phyloP scores from a whole-genome alignment of 2,888 invertebrate genomes.

The Dione juno region DNA sequence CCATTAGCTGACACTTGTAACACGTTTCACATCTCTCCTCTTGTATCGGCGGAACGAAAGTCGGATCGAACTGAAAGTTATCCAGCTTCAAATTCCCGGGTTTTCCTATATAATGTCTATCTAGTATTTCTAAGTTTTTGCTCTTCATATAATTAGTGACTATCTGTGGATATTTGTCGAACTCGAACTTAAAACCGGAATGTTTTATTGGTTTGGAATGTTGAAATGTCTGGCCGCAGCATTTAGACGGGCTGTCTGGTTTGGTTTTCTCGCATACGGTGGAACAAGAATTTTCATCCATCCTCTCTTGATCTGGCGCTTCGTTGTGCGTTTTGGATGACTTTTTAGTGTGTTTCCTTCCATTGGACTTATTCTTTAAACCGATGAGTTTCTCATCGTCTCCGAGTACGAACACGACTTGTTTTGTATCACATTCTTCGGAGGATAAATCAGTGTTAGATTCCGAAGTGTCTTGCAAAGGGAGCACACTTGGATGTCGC shows the following conservation, averaged over 20 bases:
- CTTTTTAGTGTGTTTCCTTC: slow-evolving; percentile 71
- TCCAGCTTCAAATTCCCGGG: slow-evolving; percentile 81
- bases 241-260: slow-evolving; percentile 69
- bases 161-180: slow-evolving; percentile 89
- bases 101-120: slow-evolving; percentile 84
- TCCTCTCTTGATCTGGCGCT: slow-evolving; percentile 51
- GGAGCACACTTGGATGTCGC: slow-evolving; percentile 64
- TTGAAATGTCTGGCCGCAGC: slow-evolving; percentile 80
- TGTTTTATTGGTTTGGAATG: slow-evolving; percentile 85
- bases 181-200: slow-evolving; percentile 89
- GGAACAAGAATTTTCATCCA: slow-evolving; percentile 54
- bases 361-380: slow-evolving; percentile 82
- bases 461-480: slow-evolving; percentile 63
- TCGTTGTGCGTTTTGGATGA: slow-evolving; percentile 67
- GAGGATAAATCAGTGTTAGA: slow-evolving; percentile 70
- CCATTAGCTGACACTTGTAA: slow-evolving; percentile 78
- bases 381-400: slow-evolving; percentile 88
- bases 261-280: slow-evolving; percentile 56
- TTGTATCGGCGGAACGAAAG: slow-evolving; percentile 72
- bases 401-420: slow-evolving; percentile 88
- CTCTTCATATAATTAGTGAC: slow-evolving; percentile 90
- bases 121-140: slow-evolving; percentile 86
- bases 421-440: slow-evolving; percentile 62
- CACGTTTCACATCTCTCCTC: slow-evolving; percentile 82
- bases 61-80: slow-evolving; percentile 79